phyloP scores from a whole-genome alignment of 53 echinoderm and acorn worm genomes.

The Antedon mediterranea region DNA sequence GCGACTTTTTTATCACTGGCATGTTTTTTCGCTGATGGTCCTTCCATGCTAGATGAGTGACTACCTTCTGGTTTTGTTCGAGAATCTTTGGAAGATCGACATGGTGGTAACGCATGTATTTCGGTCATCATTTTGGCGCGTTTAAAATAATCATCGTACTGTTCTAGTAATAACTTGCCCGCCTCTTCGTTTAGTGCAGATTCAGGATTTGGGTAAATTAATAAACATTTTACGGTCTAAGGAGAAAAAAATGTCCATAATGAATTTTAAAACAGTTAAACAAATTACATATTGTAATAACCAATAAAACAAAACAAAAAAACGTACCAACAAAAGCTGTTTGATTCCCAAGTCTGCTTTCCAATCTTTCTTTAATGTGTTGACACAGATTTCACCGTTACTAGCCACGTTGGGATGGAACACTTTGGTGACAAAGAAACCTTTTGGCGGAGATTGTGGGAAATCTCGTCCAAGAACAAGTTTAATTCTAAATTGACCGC shows the following conservation, averaged over 20 bases:
- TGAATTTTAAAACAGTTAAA: too few relatives aligned
- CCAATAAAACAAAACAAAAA: not conserved
- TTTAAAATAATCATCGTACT: conserved; percentile 80
- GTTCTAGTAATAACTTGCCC: conserved; percentile 79
- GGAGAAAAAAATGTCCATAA: not conserved
- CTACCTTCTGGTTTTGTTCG: conserved; percentile 46
- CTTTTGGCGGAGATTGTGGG: conserved; percentile 81
- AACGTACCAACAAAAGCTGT: conserved; percentile 74
- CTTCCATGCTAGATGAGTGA: conserved; percentile 18
- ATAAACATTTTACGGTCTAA: conserved; percentile 95
- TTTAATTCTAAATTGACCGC: conserved; percentile 77
- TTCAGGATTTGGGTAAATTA: conserved; percentile 96
- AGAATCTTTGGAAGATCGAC: conserved; percentile 45
- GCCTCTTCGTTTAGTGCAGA: conserved; percentile 98
- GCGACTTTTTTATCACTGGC: conserved; percentile 93
- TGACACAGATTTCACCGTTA: conserved; percentile 97
- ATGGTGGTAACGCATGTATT: conserved; percentile 66
- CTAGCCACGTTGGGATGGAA: conserved; percentile 95
- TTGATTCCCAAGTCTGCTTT: conserved; percentile 89
- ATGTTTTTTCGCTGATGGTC: conserved; percentile 79
- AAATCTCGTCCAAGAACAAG: conserved; percentile 88
- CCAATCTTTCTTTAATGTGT: conserved; percentile 96
- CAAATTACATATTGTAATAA: too few relatives aligned
- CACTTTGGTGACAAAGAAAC: conserved; percentile 94
- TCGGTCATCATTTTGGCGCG: conserved; percentile 99